Evolutionary conservation across 2,113 vertebrate species (phyloP).

Genomic region (Bos indicus): DNA sequence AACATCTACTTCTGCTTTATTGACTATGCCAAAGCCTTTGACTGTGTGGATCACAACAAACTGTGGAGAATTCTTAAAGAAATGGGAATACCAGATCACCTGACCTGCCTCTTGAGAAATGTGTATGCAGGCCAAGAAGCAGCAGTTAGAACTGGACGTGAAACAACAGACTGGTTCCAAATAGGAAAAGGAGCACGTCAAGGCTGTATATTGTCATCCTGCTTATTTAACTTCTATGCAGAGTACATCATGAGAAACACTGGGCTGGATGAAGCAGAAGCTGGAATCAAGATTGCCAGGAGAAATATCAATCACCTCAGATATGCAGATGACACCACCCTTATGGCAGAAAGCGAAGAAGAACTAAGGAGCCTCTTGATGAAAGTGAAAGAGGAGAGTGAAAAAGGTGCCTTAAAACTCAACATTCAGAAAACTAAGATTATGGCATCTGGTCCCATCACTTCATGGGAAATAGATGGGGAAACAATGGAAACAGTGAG

Average conservation of each 20-base stretch:
- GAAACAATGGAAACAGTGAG: not conserved
- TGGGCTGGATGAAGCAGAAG: not conserved
- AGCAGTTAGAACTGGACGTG: not conserved
- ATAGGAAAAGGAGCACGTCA: not conserved
- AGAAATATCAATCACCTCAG: not conserved
- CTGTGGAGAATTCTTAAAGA: not conserved
- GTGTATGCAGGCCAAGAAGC: not conserved
- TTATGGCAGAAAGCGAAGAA: not conserved
- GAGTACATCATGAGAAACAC: not conserved
- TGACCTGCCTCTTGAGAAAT: not conserved
- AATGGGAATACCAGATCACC: not conserved
- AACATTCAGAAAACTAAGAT: not conserved
- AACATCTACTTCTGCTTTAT: not conserved
- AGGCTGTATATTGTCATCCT: not conserved
- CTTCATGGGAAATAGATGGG: not conserved
- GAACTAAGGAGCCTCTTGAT: not conserved
- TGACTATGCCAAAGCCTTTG: not conserved
- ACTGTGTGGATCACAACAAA: not conserved
- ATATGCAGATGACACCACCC: not conserved
- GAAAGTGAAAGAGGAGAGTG: not conserved
- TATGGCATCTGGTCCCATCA: not conserved
- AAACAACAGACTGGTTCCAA: not conserved
- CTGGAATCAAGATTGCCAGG: not conserved
- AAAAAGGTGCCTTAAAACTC: not conserved
- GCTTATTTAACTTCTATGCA: not conserved